Evolutionary conservation across 2,113 vertebrate genomes (phyloP).

Genomic region (Pantherophis guttatus): DNA sequence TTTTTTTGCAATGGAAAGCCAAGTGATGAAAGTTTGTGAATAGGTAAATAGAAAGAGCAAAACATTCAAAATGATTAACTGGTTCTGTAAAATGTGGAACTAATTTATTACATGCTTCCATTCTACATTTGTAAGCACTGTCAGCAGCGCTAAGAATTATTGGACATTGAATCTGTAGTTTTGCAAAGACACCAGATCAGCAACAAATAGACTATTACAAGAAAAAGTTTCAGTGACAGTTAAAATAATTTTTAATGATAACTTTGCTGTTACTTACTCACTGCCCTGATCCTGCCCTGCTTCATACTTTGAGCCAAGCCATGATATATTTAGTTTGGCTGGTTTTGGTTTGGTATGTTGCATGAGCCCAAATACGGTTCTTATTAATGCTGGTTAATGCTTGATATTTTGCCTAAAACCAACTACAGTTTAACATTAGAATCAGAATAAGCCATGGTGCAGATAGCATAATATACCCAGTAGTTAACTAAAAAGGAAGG

Average conservation of each 20-base stretch:
- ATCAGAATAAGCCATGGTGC: neutral
- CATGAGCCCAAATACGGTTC: neutral
- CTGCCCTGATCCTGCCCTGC: neutral
- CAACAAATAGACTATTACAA: neutral
- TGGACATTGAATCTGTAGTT: rapidly evolving
- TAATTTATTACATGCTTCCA: rapidly evolving
- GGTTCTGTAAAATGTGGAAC: rapidly evolving
- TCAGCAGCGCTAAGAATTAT: neutral
- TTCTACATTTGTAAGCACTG: neutral
- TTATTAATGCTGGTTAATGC: neutral
- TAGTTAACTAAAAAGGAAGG: neutral
- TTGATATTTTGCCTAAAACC: neutral
- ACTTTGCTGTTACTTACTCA: neutral
- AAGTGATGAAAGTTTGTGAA: neutral
- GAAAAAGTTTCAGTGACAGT: too few species aligned
- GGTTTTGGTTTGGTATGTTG: neutral
- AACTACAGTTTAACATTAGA: neutral
- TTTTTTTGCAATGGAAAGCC: neutral
- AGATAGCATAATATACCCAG: neutral
- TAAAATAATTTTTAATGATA: neutral
- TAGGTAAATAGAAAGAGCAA: neutral
- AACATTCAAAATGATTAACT: neutral
- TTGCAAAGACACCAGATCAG: neutral
- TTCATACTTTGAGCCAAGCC: neutral
- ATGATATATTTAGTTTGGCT: neutral